A percentile compares a stretch with the other conserved stretches of the same genome.
phyloP scores from a whole-genome alignment of 2,888 invertebrate genomes.

The Spodoptera littoralis region DNA sequence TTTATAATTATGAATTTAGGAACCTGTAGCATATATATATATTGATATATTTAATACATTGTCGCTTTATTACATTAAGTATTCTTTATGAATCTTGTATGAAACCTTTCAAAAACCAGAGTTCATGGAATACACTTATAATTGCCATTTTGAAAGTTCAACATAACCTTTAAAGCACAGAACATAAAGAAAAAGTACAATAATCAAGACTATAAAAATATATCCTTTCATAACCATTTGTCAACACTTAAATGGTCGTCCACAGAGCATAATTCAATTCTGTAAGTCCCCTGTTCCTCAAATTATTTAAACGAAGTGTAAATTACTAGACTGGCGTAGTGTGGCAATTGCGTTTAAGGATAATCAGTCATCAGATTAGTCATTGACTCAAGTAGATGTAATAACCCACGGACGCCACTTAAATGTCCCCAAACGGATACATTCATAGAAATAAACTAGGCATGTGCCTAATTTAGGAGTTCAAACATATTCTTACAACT shows the following conservation, averaged over 20 bases:
- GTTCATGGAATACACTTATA: too few species aligned
- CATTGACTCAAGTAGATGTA: conserved; percentile 33
- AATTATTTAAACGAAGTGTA: conserved; percentile 11
- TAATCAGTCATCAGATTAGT: conserved; percentile 27
- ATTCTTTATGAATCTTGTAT: too few species aligned
- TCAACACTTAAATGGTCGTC: conserved; percentile 5
- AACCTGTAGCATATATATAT: too few species aligned
- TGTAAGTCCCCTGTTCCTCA: too few species aligned
- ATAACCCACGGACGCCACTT: conserved; percentile 23
- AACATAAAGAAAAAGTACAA: too few species aligned
- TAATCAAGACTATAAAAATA: conserved; percentile 11
- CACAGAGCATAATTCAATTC: neutral
- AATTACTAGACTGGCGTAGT: neutral
- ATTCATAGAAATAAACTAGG: conserved; percentile 39
- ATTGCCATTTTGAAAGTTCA: too few species aligned
- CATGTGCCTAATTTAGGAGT: conserved; percentile 54
- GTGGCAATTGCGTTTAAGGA: conserved; percentile 3
- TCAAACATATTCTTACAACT: conserved; percentile 32
- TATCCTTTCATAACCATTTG: conserved; percentile 7
- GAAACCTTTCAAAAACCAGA: too few species aligned
- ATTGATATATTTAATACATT: too few species aligned
- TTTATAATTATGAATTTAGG: too few species aligned
- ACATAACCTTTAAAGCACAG: too few species aligned
- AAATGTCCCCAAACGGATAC: conserved; percentile 46
- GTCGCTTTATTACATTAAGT: too few species aligned